Evolutionary conservation across 2,888 invertebrate species (phyloP).

Genomic region (Lomographa bimaculata): DNA sequence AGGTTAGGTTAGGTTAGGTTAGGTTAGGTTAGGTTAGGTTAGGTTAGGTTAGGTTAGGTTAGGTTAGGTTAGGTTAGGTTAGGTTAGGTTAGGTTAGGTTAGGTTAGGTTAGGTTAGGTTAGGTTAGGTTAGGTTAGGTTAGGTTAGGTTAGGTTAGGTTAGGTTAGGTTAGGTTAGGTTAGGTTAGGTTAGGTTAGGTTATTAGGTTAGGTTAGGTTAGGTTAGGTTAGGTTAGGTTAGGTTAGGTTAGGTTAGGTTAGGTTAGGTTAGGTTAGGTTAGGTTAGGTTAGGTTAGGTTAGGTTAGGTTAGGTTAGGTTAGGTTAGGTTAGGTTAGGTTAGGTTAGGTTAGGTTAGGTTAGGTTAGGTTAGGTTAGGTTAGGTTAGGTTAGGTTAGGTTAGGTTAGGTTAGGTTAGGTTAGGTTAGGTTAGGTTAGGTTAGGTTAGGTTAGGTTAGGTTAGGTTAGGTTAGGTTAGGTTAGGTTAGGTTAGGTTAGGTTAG

Average conservation of each 20-base stretch:
- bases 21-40: constrained; percentile 1
- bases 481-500: constrained; percentile 35
- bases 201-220: constrained; percentile 6
- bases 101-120: constrained; percentile 1
- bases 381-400: constrained; percentile 24
- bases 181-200: constrained; percentile 7
- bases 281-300: constrained; percentile 27
- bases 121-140: neutral
- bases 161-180: constrained; percentile 3
- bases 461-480: constrained; percentile 22
- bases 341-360: constrained; percentile 27
- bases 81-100: constrained; percentile 1
- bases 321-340: constrained; percentile 31
- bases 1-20: constrained; percentile 1
- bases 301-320: constrained; percentile 33
- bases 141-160: constrained; percentile 1
- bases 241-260: constrained; percentile 16
- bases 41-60: constrained; percentile 1
- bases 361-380: constrained; percentile 29
- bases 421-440: constrained; percentile 21
- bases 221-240: constrained; percentile 5
- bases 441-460: constrained; percentile 30
- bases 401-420: constrained; percentile 16
- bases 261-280: constrained; percentile 29
- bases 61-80: constrained; percentile 1